A percentile compares a stretch with the other conserved stretches of the same genome.
Evolutionary conservation across 2,113 vertebrate genomes (phyloP).

Genomic region (Podarcis muralis): DNA sequence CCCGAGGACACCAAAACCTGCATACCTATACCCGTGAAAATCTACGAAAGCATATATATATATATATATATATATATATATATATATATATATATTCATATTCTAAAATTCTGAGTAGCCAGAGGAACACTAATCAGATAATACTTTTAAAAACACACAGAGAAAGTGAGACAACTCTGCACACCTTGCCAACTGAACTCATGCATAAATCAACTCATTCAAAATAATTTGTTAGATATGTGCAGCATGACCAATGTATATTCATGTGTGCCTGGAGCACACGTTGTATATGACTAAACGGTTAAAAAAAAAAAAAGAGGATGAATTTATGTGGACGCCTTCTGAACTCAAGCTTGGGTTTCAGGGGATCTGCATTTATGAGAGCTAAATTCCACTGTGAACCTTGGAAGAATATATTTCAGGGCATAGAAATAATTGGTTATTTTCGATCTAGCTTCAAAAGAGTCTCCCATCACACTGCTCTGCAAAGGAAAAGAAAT

Average conservation of each 20-base stretch:
- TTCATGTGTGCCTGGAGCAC: conserved; percentile 27
- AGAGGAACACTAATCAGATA: background rate
- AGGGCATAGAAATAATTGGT: conserved; percentile 11
- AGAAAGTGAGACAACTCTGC: background rate
- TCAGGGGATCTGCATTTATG: conserved; percentile 16
- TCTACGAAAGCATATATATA: no score
- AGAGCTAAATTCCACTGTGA: background rate
- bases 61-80: no score
- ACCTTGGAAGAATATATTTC: conserved; percentile 21
- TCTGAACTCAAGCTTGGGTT: conserved; percentile 9
- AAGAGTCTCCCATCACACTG: conserved; percentile 5
- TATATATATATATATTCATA: background rate
- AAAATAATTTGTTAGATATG: conserved; percentile 28
- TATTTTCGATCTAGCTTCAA: conserved; percentile 1
- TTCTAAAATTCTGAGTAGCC: background rate
- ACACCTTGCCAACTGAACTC: background rate
- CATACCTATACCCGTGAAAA: no score
- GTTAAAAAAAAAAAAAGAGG: background rate
- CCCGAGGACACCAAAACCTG: no score
- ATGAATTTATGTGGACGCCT: conserved; percentile 10
- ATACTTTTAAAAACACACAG: background rate
- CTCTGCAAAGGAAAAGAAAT: conserved; percentile 2
- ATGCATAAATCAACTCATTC: conserved; percentile 16
- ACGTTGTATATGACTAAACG: conserved; percentile 18
- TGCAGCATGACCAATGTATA: conserved; percentile 26